Base-by-base conservation (phyloP, 2,888 invertebrate genomes). In the Eustalomyia histrio region DNA sequence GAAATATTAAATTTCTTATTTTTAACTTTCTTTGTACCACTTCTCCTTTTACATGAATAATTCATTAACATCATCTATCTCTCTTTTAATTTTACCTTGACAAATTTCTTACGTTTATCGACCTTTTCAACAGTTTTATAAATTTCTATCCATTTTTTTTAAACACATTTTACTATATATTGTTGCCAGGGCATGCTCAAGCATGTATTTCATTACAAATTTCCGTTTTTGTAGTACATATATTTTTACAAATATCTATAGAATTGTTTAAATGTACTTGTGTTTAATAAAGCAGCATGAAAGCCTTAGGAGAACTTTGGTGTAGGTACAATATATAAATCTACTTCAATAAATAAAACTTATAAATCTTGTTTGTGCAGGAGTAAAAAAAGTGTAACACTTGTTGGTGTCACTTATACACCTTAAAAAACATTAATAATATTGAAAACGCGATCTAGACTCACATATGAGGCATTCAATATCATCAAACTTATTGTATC, bases 391-490 rank as follows among this genome's bases (percentile, higher is more conserved):
- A 55, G n/a, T 55, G n/a, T 55, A 55, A 24, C 55, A 55, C 55
- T 55, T 55, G 55, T 55, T 55, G 55, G 21, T 55, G 55, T 55
- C 55, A 55, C 55, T 55, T 55, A 6, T 55, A 55, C 55, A 55
- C 7, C 55, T 21, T 14, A 24, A 7, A 55, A 55, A 8, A n/a
- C 55, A 55, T 55, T 55, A 55, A 55, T 55, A 24, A 55, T 55
- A 12, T 55, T 24, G 0, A 47, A 63, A 63, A 63, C 39, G n/a
- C 9, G 10, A 47, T 14, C n/a, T 60, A 18, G 16, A 21, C 10
- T 35, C 35, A 39, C 2, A n/a, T 17, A 60, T 43, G 21, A n/a
- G n/a, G n/a, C n/a, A n/a, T n/a, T n/a, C n/a, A n/a, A n/a, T n/a
- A n/a, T n/a, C n/a, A n/a, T n/a, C n/a, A n/a, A n/a, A n/a, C n/a